phyloP scores from a whole-genome alignment of 2,888 invertebrate genomes.

The Candidula unifasciata region DNA sequence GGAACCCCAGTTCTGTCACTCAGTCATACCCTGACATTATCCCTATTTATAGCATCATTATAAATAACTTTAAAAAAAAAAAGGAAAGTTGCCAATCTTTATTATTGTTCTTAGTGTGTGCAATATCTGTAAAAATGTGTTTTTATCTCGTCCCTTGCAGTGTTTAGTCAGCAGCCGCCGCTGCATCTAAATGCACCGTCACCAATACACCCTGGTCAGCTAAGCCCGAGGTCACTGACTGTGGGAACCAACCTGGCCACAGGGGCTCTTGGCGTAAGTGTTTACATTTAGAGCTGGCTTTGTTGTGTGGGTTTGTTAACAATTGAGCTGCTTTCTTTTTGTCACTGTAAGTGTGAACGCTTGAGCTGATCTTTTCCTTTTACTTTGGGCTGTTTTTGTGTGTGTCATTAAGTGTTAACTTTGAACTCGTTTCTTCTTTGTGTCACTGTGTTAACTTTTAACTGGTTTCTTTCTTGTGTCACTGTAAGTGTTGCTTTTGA shows the following conservation, averaged over 20 bases:
- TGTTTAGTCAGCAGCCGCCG: conserved; percentile 78
- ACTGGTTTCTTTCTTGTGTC: no score
- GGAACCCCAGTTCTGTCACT: neutral
- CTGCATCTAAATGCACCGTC: conserved; percentile 77
- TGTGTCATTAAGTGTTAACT: no score
- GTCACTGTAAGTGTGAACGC: neutral
- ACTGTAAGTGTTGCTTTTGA: no score
- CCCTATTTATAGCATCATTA: no score
- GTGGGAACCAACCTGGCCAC: conserved; percentile 13
- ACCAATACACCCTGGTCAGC: conserved; percentile 76
- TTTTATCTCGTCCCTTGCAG: conserved; percentile 64
- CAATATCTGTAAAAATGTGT: no score
- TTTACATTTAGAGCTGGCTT: neutral
- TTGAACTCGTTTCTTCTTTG: no score
- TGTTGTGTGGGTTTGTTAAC: neutral
- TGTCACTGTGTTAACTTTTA: no score
- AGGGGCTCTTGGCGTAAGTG: conserved; percentile 28
- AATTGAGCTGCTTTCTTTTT: neutral
- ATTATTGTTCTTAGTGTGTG: no score
- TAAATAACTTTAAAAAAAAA: no score
- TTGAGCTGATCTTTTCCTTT: no score
- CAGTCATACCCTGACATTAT: no score
- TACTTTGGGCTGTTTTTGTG: neutral
- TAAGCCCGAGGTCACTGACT: conserved; percentile 52
- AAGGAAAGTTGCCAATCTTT: neutral